Base-by-base conservation (phyloP, 1,140 invertebrate species). In the Hesperophylax magnus region DNA sequence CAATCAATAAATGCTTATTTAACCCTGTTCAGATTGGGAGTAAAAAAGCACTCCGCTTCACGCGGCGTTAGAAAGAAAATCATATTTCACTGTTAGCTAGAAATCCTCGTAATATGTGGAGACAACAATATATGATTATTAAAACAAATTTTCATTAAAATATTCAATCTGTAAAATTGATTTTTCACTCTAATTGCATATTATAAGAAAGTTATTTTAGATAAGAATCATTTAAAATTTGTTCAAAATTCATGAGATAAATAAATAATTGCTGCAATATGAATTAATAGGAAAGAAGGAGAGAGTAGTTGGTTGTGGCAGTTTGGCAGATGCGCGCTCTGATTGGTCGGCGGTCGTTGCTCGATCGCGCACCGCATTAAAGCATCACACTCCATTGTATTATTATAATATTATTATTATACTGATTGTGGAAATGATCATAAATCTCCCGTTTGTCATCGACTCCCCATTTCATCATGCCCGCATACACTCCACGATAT, bases 321-420 rank as follows among this genome's bases (percentile, higher is more conserved):
- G 77, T 54, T 63, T 65, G 65, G 78, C 81, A 82, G 82, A 80
- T 75, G n/a, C 74, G 39, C 82, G 82, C 82, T 83, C 82, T 83
- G 79, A 80, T 83, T 83, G 82, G 72, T 27, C 63, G 75, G 53
- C 79, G 78, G 79, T 83, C 82, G 71, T 80, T 77, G 79, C 75
- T 80, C 82, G 78, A 71, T 53, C 39, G 56, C 52, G 9, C 39
- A 14, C 39, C 39, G 39, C 39, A 47, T 11, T 14, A 47, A 7
- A 34, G 24, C 24, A 31, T 20, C 17, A 69, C 65, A 34, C 27
- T 31, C 34, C 27, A 8, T 65, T 27, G 18, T 58, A n/a, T 58
- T n/a, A n/a, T n/a, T n/a, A n/a, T n/a, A n/a, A n/a, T n/a, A n/a
- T n/a, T 20, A 20, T 27, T 20, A 61, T 27, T 61, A 24, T 27